Conservation (phyloP, 1,140 invertebrate species). For the silkworm (Bombyx mori) region DNA sequence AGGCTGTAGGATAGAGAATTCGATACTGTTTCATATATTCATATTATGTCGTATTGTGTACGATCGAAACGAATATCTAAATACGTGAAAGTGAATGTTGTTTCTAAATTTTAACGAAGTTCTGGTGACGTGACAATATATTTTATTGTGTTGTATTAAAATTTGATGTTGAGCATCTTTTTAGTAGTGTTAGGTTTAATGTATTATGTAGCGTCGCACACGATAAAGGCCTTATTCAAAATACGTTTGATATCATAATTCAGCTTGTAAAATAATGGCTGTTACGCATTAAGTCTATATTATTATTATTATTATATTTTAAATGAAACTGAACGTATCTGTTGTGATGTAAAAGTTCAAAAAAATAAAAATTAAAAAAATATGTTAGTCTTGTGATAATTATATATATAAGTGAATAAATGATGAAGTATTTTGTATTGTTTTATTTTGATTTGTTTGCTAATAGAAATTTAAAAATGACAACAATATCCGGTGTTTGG, state of each 20-base stretch:
- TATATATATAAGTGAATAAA: conserved; percentile 67
- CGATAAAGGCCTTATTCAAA: conserved; percentile 55
- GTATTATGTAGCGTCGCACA: conserved; percentile 8
- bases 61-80: conserved; percentile 19
- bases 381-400: conserved; percentile 69
- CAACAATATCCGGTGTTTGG: no score
- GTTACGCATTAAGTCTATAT: conserved; percentile 39
- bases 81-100: conserved; percentile 35
- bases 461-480: no score
- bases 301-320: conserved; percentile 28
- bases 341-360: conserved; percentile 68
- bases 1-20: conserved; percentile 36
- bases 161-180: no score
- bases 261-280: conserved; percentile 42
- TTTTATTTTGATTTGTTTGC: conserved; percentile 19
- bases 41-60: conserved; percentile 13
- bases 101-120: conserved; percentile 34
- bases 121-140: conserved; percentile 56
- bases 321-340: conserved; percentile 45
- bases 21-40: conserved; percentile 6
- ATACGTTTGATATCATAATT: conserved; percentile 25
- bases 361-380: conserved; percentile 55
- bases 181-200: neutral
- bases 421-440: conserved; percentile 52
- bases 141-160: conserved; percentile 24